phyloP scores from a whole-genome alignment of 2,113 vertebrate species.

The Trematocara macrostoma region DNA sequence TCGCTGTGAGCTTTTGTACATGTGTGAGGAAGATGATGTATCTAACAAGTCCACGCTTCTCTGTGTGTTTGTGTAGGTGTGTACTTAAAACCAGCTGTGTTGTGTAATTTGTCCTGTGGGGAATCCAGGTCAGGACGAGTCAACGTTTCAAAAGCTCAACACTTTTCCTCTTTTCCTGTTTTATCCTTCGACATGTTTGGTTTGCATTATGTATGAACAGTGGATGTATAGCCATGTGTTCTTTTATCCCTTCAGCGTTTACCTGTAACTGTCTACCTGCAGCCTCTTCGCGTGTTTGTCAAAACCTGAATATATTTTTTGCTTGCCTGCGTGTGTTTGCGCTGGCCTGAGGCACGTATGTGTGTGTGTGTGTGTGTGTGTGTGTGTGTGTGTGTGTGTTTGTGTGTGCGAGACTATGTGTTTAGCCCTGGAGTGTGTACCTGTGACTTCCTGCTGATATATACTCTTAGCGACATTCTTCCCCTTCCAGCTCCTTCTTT shows the following conservation, averaged over 20 bases:
- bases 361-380: neutral
- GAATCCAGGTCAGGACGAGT: neutral
- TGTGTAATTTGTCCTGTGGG: neutral
- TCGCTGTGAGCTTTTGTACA: neutral
- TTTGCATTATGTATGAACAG: neutral
- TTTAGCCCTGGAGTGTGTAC: constrained; percentile 13
- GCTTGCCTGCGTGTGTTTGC: neutral
- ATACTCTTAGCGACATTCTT: constrained; percentile 22
- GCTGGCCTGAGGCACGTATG: neutral
- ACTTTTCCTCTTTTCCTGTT: neutral
- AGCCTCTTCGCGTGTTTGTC: neutral
- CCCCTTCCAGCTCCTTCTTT: constrained; percentile 1
- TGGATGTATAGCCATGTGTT: neutral
- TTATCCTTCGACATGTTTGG: neutral
- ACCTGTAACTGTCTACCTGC: neutral
- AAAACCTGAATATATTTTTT: constrained; percentile 3
- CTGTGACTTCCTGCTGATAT: constrained; percentile 34
- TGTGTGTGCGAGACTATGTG: neutral
- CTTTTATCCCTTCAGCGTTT: neutral
- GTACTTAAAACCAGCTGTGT: neutral
- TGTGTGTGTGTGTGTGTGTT: neutral
- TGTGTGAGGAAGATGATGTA: neutral
- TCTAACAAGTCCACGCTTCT: neutral
- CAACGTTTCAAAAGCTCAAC: neutral
- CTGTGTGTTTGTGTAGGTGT: neutral